Conservation (phyloP, 2,113 vertebrate genomes). For the Cyanistes caeruleus region DNA sequence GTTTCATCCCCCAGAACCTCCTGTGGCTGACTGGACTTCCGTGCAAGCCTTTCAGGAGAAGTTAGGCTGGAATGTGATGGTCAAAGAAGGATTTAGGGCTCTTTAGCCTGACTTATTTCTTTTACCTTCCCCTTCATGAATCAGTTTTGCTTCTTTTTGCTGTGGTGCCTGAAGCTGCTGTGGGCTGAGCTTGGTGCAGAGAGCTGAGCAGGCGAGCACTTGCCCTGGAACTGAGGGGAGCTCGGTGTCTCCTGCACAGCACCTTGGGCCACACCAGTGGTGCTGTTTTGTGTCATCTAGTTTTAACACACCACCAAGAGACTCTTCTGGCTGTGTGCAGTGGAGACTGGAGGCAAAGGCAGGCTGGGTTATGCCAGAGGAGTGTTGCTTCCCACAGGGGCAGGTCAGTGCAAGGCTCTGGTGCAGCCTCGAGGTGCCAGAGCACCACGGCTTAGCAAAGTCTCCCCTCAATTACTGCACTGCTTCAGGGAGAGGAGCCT, state of each 20-base stretch:
- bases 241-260: neutral
- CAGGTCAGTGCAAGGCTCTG: fast-evolving
- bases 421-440: neutral
- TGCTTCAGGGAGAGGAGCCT: neutral
- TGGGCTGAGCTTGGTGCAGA: neutral
- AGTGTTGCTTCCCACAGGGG: neutral
- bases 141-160: neutral
- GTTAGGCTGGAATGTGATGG: fast-evolving
- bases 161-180: neutral
- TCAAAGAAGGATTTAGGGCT: neutral
- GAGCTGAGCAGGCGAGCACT: neutral
- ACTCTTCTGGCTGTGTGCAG: neutral
- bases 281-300: neutral
- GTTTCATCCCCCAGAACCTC: neutral
- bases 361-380: fast-evolving
- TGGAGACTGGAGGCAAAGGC: neutral
- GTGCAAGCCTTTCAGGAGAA: neutral
- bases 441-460: neutral
- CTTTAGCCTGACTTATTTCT: neutral
- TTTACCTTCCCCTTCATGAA: fast-evolving
- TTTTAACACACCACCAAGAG: neutral
- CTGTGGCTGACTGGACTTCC: fast-evolving
- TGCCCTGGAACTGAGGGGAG: neutral
- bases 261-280: neutral
- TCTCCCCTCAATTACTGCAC: neutral